phyloP scores from a whole-genome alignment of 2,797 vertebrate species.

The Rhinophrynus dorsalis region DNA sequence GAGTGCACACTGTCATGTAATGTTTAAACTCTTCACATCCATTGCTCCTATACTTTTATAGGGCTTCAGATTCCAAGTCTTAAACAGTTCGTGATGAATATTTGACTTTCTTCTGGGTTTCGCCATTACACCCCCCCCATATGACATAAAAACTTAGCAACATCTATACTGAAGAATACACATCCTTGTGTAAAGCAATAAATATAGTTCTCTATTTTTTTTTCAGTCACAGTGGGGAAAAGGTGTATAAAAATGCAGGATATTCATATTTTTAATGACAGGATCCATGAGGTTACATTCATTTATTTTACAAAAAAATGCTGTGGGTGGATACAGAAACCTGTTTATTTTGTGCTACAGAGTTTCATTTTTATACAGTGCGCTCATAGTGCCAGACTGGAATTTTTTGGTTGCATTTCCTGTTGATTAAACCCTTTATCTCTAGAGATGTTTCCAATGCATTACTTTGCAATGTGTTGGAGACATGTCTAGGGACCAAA shows the following conservation, averaged over 20 bases:
- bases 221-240: conserved; percentile 84
- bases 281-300: conserved; percentile 69
- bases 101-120: conserved; percentile 62
- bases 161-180: conserved; percentile 18
- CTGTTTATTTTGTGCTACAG: conserved; percentile 66
- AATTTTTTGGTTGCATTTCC: conserved; percentile 66
- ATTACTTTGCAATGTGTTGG: too few species aligned
- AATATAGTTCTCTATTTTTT: conserved; percentile 50
- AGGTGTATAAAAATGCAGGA: conserved; percentile 83
- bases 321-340: conserved; percentile 63
- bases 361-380: conserved; percentile 51
- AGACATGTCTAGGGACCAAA: too few species aligned
- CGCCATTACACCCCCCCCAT: conserved; percentile 59
- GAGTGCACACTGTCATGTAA: conserved; percentile 73
- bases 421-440: conserved; percentile 50
- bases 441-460: too few species aligned
- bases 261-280: conserved; percentile 69
- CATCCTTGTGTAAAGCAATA: conserved; percentile 64
- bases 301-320: conserved; percentile 63
- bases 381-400: conserved; percentile 59
- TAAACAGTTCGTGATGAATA: conserved; percentile 17
- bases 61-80: conserved; percentile 14
- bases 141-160: conserved; percentile 69
- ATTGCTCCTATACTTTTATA: not conserved
- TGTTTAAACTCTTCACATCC: conserved; percentile 62